phyloP scores from a whole-genome alignment of 2,888 invertebrate genomes.

The Coecobrya sp. region DNA sequence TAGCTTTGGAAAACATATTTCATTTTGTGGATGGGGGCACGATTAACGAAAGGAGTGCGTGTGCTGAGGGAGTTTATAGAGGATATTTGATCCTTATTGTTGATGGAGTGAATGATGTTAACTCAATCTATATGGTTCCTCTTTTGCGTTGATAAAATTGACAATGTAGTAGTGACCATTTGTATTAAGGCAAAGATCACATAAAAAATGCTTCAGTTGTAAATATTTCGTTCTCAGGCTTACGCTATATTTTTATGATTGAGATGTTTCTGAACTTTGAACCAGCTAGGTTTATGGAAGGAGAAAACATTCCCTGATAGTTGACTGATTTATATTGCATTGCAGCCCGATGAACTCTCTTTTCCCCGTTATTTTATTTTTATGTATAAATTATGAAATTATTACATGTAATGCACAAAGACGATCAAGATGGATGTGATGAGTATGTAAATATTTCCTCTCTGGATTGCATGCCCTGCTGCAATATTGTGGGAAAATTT shows the following conservation, averaged over 20 bases:
- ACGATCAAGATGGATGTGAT: slow-evolving; percentile 34
- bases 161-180: background rate
- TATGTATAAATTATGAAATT: slow-evolving; percentile 11
- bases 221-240: background rate
- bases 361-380: background rate
- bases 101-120: background rate
- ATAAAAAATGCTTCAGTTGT: slow-evolving; percentile 2
- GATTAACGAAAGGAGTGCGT: slow-evolving; percentile 40
- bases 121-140: background rate
- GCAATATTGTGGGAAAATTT: slow-evolving; percentile 24
- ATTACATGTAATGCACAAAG: background rate
- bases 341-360: background rate
- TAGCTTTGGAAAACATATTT: background rate
- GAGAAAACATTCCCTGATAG: background rate
- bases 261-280: background rate
- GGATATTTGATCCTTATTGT: slow-evolving; percentile 35
- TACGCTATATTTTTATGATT: too few relatives aligned
- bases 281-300: background rate
- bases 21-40: background rate
- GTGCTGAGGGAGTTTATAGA: slow-evolving; percentile 43
- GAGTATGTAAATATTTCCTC: slow-evolving; percentile 38
- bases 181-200: background rate
- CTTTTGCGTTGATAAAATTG: background rate
- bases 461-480: background rate
- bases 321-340: slow-evolving; percentile 38